Percentiles rank a stretch among this genome's conserved stretches.
phyloP scores from a whole-genome alignment of 2,797 vertebrate species.

The Pagetopsis macropterus region DNA sequence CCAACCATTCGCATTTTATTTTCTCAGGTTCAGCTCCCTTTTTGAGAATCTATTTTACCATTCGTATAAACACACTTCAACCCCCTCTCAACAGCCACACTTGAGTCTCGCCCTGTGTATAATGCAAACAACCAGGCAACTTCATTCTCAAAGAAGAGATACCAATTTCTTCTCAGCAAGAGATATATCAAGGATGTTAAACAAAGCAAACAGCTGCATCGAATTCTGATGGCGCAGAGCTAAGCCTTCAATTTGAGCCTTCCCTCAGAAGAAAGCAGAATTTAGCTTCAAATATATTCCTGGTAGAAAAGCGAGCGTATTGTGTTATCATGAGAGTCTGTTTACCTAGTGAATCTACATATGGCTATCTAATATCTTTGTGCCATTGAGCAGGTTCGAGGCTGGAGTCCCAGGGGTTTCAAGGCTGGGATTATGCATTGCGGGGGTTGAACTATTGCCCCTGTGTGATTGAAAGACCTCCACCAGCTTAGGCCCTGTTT shows the following conservation, averaged over 20 bases:
- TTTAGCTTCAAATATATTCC: slow-evolving; percentile 80
- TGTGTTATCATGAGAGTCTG: slow-evolving; percentile 79
- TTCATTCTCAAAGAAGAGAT: slow-evolving; percentile 79
- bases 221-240: slow-evolving; percentile 72
- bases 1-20: slow-evolving; percentile 17
- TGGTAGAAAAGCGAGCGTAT: slow-evolving; percentile 70
- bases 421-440: slow-evolving; percentile 84
- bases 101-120: slow-evolving; percentile 40
- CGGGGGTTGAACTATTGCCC: slow-evolving; percentile 86
- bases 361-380: slow-evolving; percentile 86
- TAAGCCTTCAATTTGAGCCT: slow-evolving; percentile 82
- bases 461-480: slow-evolving; percentile 86
- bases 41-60: slow-evolving; percentile 36
- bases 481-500: slow-evolving; percentile 84
- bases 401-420: slow-evolving; percentile 77
- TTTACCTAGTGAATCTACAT: slow-evolving; percentile 86
- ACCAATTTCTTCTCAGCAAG: slow-evolving; percentile 80
- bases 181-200: slow-evolving; percentile 81
- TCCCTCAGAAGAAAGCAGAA: slow-evolving; percentile 66
- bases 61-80: slow-evolving; percentile 56
- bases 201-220: slow-evolving; percentile 84
- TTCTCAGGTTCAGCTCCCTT: slow-evolving; percentile 30
- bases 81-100: slow-evolving; percentile 34
- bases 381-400: slow-evolving; percentile 78
- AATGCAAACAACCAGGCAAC: slow-evolving; percentile 77